Evolutionary conservation across 2,113 vertebrate species (phyloP).

Genomic region (Mesoclemmys tuberculata): DNA sequence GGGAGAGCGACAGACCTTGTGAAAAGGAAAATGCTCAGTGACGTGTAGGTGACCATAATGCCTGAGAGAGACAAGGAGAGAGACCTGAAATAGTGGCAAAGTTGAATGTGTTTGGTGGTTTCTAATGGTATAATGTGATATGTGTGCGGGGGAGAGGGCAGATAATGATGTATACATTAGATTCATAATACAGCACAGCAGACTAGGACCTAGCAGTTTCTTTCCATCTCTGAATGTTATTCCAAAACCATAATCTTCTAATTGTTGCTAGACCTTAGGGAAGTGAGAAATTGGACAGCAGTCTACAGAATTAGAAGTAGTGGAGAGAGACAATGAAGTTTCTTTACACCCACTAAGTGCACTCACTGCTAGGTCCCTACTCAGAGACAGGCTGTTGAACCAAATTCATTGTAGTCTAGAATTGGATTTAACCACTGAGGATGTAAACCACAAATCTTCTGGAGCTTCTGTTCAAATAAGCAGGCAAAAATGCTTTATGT

Average conservation of each 20-base stretch:
- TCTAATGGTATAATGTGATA: neutral
- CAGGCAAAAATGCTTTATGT: accelerated
- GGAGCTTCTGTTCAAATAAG: neutral
- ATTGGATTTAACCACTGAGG: neutral
- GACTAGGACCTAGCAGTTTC: neutral
- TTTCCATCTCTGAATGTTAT: neutral
- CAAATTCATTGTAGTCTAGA: neutral
- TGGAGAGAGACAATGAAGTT: neutral
- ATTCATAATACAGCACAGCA: neutral
- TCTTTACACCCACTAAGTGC: neutral
- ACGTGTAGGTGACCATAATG: neutral
- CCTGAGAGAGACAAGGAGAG: conserved; percentile 1
- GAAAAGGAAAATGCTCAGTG: neutral
- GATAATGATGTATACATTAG: neutral
- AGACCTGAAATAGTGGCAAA: neutral
- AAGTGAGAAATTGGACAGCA: neutral
- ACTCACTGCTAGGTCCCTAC: neutral
- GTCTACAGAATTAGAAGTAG: neutral
- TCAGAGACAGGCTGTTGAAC: neutral
- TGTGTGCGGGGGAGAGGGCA: neutral
- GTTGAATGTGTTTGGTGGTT: neutral
- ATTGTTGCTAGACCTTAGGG: neutral
- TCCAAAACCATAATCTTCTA: neutral
- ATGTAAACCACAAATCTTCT: neutral
- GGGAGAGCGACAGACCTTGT: neutral